A percentile compares a stretch with the other conserved stretches of the same genome.
Evolutionary conservation across 2,888 invertebrate species (phyloP).

Genomic region (Alviniconcha strummeri): DNA sequence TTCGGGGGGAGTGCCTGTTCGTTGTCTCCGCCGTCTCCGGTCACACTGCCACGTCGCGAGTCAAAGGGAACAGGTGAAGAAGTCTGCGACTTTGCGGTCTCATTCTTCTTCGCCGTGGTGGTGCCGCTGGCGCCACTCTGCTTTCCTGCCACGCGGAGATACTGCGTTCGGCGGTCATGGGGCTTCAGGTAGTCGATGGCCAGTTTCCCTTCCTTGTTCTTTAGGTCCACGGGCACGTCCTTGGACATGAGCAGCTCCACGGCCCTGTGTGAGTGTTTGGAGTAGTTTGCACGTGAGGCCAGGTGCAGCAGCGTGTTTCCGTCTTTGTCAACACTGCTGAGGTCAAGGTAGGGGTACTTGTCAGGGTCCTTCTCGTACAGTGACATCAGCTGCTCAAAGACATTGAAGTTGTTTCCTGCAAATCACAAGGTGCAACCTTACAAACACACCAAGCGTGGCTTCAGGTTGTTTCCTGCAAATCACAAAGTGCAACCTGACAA

Average conservation of each 20-base stretch:
- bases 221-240: constrained; percentile 47
- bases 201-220: constrained; percentile 53
- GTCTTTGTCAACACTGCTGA: constrained; percentile 28
- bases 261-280: constrained; percentile 45
- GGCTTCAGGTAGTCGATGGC: constrained; percentile 53
- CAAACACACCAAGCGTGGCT: neutral
- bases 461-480: no score
- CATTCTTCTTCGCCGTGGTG: neutral
- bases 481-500: no score
- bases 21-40: constrained; percentile 1
- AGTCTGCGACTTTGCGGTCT: neutral
- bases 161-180: constrained; percentile 53
- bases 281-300: constrained; percentile 38
- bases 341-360: constrained; percentile 48
- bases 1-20: neutral
- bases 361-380: constrained; percentile 46
- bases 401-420: constrained; percentile 39
- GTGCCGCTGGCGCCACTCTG: neutral
- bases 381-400: constrained; percentile 53
- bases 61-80: neutral
- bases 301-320: constrained; percentile 45
- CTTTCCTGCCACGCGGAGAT: constrained; percentile 36
- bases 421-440: neutral
- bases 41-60: no score
- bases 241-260: constrained; percentile 54